These are phyloP conservation scores for Lepidotrigona ventralis DNA, from an alignment of 1,140 invertebrate species.

Conservation along the genomic window DNA sequence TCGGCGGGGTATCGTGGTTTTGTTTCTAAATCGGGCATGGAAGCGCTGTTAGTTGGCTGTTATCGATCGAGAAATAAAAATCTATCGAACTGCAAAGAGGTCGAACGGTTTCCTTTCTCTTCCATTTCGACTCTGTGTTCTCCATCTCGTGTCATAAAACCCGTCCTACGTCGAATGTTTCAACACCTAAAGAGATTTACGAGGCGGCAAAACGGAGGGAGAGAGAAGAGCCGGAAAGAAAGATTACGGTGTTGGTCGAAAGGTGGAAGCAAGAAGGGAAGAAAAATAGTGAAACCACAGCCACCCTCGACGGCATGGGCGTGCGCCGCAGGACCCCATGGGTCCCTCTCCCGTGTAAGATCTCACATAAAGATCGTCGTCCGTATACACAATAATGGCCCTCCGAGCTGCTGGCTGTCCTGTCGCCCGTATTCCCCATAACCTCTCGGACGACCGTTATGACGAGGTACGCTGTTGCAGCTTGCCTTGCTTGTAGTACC, in stretches of 20 bases:
- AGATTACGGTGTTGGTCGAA: slow-evolving; percentile 30
- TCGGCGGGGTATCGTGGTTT: background rate
- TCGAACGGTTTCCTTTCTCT: background rate
- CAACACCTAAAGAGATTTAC: slow-evolving; percentile 71
- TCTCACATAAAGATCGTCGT: slow-evolving; percentile 73
- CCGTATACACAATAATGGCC: slow-evolving; percentile 60
- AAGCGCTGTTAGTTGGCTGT: too few relatives aligned
- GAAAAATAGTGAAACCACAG: slow-evolving; percentile 69
- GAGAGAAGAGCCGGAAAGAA: slow-evolving; percentile 16
- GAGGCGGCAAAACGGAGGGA: slow-evolving; percentile 53
- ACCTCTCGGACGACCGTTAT: slow-evolving; percentile 69
- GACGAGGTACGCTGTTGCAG: slow-evolving; percentile 62
- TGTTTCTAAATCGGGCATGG: background rate
- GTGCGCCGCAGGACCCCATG: slow-evolving; percentile 62
- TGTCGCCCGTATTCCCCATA: slow-evolving; percentile 64
- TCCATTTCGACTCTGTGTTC: background rate
- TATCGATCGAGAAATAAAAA: background rate
- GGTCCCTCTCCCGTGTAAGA: slow-evolving; percentile 66
- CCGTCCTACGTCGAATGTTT: slow-evolving; percentile 50
- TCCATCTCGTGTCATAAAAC: slow-evolving; percentile 21
- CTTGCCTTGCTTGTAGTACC: slow-evolving; percentile 49
- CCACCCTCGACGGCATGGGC: slow-evolving; percentile 70
- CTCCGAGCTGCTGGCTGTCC: slow-evolving; percentile 53
- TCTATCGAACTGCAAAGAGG: background rate
- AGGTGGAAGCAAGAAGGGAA: slow-evolving; percentile 41